These are phyloP conservation scores for Hemicrepidius hirtus DNA, from an alignment of 2,888 invertebrate genomes.

Conservation along the genomic window DNA sequence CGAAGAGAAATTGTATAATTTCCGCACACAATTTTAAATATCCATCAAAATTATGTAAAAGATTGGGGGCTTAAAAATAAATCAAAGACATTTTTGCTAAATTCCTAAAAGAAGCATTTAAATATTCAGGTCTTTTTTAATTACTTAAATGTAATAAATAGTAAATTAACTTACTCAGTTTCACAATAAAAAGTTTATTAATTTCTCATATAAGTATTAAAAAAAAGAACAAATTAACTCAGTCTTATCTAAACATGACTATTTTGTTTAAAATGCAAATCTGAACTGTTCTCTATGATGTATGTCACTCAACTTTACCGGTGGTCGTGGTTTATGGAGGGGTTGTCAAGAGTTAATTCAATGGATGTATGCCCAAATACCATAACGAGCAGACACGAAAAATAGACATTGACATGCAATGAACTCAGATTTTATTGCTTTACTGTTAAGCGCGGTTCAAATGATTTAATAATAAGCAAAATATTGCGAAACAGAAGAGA, in stretches of 20 bases:
- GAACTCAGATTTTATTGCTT: slow-evolving; percentile 48
- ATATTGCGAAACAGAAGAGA: not conserved
- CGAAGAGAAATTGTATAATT: too few relatives aligned
- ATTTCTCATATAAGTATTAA: too few relatives aligned
- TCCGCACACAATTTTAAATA: too few relatives aligned
- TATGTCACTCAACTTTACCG: slow-evolving; percentile 57
- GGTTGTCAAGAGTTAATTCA: slow-evolving; percentile 38
- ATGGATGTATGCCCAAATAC: slow-evolving; percentile 47
- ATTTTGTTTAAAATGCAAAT: slow-evolving; percentile 42
- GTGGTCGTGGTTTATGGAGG: slow-evolving; percentile 40
- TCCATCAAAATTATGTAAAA: too few relatives aligned
- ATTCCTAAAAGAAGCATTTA: too few relatives aligned
- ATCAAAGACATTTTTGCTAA: too few relatives aligned
- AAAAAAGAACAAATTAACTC: not conserved
- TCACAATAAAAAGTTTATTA: too few relatives aligned
- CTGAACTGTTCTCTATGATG: slow-evolving; percentile 52
- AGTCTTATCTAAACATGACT: slow-evolving; percentile 28
- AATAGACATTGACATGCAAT: slow-evolving; percentile 45
- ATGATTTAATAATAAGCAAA: not conserved
- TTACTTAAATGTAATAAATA: too few relatives aligned
- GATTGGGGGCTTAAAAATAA: too few relatives aligned
- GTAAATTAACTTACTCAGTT: too few relatives aligned
- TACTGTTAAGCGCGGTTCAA: slow-evolving; percentile 20
- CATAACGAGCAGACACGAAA: slow-evolving; percentile 45
- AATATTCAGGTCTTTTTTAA: too few relatives aligned